Base-by-base conservation (phyloP, 2,888 invertebrate genomes). In the Zhuqinia jingwanae region DNA sequence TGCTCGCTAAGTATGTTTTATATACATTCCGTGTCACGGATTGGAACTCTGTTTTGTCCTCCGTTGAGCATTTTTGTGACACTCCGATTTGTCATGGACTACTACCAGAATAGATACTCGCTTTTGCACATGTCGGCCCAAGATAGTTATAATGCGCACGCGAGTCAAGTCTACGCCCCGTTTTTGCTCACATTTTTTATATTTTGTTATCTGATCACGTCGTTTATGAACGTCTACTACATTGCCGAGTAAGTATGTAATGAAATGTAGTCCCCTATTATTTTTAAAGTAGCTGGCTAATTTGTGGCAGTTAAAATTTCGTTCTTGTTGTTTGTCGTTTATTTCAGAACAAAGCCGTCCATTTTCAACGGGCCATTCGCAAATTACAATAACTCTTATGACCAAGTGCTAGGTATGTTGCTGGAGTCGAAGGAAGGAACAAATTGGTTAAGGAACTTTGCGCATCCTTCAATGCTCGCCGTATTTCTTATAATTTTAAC, bases 1-100 rank as follows among this genome's bases (percentile, higher is more conserved):
- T 45, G 36, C 22, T 76, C 75, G 47, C 58, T 81, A 8, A 30
- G 47, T 8, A 68, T 86, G 47, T 81, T 86, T 42, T 86, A 42
- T 27, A 10, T 70, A 0, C 42, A 77, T 30, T 47, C 81, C 0
- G 22, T 86, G 8, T 65, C 60, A 20, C 22, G 42, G 8, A 42
- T 81, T 30, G 81, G 81, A 2, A 42, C 53, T 1, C 6, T 86
- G 20, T 86, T 81, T 22, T 81, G 81, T 68, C 86, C 86, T 11
- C 68, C 58, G 3, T 50, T 86, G 0, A 58, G 81, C 53, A 17
- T 77, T 13, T 56, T 86, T 11, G 77, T 86, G 8, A 17, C 13
- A 0, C 1, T 77, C 8, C 76, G 86, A 5, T 53, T 86, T 0
- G 27, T 76, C 6, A 2, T 68, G 10, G 81, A 77, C 50, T 86